A percentile compares a stretch with the other conserved stretches of the same genome.
Conservation (phyloP, 2,888 invertebrate genomes). For the Pyrochroa serraticornis region DNA sequence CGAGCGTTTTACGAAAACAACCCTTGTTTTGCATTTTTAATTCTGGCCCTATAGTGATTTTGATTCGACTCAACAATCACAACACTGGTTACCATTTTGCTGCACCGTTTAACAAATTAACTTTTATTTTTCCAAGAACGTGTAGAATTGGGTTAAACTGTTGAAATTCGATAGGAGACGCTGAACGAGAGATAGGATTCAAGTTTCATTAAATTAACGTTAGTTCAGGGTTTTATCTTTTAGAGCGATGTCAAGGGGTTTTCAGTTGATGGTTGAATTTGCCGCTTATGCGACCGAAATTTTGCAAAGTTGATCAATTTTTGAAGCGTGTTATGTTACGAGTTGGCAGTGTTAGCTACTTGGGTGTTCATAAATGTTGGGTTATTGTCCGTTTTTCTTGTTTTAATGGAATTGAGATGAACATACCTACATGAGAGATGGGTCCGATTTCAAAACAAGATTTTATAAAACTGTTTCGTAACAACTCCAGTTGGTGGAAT, state of each 20-base stretch:
- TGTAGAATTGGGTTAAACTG: conserved; percentile 6
- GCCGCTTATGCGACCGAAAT: conserved; percentile 24
- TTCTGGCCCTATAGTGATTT: no score
- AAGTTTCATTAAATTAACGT: not conserved
- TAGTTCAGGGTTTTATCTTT: no score
- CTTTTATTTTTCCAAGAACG: no score
- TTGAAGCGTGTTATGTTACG: conserved; percentile 31
- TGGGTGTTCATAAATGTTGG: conserved; percentile 28
- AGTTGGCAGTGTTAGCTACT: conserved; percentile 28
- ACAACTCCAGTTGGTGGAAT: no score
- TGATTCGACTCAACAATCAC: no score
- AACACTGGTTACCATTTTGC: no score
- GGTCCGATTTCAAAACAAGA: conserved; percentile 3
- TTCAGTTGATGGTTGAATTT: conserved; percentile 14
- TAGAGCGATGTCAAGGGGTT: no score
- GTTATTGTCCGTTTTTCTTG: conserved; percentile 8
- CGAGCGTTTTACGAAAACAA: no score
- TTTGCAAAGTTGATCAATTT: conserved; percentile 27
- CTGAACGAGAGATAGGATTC: conserved; percentile 6
- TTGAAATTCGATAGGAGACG: conserved; percentile 4
- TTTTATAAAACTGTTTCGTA: no score
- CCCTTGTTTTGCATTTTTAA: no score
- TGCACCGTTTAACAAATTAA: no score
- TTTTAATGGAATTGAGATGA: no score
- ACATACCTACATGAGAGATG: conserved; percentile 16